Evolutionary conservation across 1,140 invertebrate genomes (phyloP).

Genomic region (Pseudomyrmex sp.): DNA sequence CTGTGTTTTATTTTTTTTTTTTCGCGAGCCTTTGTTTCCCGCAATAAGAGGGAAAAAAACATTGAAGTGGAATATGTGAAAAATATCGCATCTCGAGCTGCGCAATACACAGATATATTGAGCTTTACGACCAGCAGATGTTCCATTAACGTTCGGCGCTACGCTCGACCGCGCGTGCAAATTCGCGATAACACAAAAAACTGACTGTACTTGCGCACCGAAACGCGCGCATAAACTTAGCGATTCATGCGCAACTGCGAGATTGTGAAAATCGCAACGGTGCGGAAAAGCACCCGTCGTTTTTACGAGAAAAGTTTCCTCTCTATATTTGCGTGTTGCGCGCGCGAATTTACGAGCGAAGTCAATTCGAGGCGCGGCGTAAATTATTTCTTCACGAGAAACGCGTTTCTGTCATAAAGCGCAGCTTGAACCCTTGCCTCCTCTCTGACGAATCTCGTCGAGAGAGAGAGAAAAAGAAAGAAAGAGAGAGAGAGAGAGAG

Average conservation of each 20-base stretch:
- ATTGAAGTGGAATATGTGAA: slow-evolving; percentile 27
- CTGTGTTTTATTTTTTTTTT: slow-evolving; percentile 22
- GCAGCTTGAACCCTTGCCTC: slow-evolving; percentile 30
- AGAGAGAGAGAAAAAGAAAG: not conserved
- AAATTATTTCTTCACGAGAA: slow-evolving; percentile 27
- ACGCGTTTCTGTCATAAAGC: slow-evolving; percentile 26
- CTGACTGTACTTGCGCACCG: slow-evolving; percentile 12
- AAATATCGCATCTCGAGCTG: slow-evolving; percentile 14
- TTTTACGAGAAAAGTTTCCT: slow-evolving; percentile 9
- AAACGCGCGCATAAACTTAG: not conserved
- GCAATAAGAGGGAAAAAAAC: not conserved
- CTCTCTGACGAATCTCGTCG: not conserved
- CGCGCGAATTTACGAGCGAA: slow-evolving; percentile 21
- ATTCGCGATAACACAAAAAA: slow-evolving; percentile 29
- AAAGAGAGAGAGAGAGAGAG: too few species aligned
- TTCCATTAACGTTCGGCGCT: not conserved
- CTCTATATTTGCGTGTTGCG: too few species aligned
- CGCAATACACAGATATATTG: slow-evolving; percentile 21
- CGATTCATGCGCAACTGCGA: not conserved
- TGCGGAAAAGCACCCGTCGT: not conserved
- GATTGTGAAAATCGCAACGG: slow-evolving; percentile 19
- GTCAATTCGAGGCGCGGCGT: not conserved
- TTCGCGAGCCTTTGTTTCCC: not conserved
- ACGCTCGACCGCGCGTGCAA: not conserved
- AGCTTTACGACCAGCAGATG: not conserved